A percentile compares a stretch with the other conserved stretches of the same genome.
phyloP scores from a whole-genome alignment of 2,113 vertebrate species.

The Pluvialis apricaria region DNA sequence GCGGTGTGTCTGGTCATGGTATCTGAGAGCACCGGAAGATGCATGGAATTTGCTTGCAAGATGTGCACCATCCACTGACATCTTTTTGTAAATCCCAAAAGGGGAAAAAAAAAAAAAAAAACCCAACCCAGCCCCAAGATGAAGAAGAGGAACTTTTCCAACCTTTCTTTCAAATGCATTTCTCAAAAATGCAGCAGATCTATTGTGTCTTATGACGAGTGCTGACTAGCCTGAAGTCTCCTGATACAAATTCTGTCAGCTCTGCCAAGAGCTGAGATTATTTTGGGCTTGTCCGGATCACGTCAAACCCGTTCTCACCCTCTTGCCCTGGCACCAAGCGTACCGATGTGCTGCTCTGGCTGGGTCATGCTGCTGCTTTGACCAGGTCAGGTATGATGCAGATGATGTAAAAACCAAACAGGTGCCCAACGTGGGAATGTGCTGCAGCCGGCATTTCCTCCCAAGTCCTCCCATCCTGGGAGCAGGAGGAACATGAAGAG shows the following conservation, averaged over 20 bases:
- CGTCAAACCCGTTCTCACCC: not conserved
- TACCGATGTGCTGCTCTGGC: not conserved
- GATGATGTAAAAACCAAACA: not conserved
- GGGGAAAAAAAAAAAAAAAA: fast-evolving
- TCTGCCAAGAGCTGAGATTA: conserved; percentile 14
- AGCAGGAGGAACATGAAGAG: too few relatives aligned
- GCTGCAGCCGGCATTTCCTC: not conserved
- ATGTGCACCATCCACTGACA: fast-evolving
- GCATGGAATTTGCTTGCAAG: not conserved
- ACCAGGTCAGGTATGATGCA: not conserved
- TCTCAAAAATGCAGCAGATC: not conserved
- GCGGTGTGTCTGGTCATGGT: not conserved
- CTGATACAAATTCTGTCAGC: not conserved
- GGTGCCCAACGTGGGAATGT: not conserved
- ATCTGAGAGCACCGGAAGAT: not conserved
- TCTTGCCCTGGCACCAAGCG: not conserved
- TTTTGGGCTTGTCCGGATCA: not conserved
- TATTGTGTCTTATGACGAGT: fast-evolving
- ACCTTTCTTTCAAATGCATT: not conserved
- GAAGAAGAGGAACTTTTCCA: not conserved
- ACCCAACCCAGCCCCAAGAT: not conserved
- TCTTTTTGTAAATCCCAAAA: not conserved
- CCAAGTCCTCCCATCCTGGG: not conserved
- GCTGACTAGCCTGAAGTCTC: not conserved
- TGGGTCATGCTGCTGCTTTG: not conserved